Conservation (phyloP, 2,888 invertebrate genomes). For the Drosophila algonquin region DNA sequence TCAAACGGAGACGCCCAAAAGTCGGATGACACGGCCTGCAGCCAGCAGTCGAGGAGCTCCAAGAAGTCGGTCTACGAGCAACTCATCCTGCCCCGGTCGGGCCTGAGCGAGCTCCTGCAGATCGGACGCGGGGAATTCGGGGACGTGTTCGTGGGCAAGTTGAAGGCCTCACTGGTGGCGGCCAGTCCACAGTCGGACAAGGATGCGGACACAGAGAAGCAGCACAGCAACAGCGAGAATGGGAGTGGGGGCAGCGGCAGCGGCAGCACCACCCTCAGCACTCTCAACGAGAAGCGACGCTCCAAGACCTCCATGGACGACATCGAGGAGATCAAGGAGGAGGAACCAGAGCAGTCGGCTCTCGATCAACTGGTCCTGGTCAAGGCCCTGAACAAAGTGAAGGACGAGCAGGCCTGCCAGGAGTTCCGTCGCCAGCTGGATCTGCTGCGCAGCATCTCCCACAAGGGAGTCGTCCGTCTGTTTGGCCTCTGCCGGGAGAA, state of each 20-base stretch:
- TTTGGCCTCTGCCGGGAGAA: constrained; percentile 92
- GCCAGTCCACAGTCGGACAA: constrained; percentile 58
- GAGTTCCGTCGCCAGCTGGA: constrained; percentile 96
- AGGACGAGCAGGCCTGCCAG: constrained; percentile 90
- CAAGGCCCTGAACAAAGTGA: constrained; percentile 90
- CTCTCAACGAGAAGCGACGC: constrained; percentile 81
- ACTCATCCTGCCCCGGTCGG: constrained; percentile 89
- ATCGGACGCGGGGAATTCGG: constrained; percentile 95
- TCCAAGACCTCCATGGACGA: constrained; percentile 84
- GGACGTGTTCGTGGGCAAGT: constrained; percentile 93
- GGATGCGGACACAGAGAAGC: constrained; percentile 77
- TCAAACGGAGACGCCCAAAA: constrained; percentile 85
- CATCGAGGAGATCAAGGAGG: constrained; percentile 84
- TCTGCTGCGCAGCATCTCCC: constrained; percentile 91
- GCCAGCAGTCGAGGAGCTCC: constrained; percentile 87
- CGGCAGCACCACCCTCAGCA: constrained; percentile 68
- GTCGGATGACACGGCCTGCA: constrained; percentile 88
- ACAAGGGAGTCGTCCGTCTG: constrained; percentile 91
- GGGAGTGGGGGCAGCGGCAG: constrained; percentile 67
- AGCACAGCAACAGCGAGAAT: constrained; percentile 77
- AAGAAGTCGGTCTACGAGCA: constrained; percentile 88
- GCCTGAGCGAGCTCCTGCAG: constrained; percentile 88
- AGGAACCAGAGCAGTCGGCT: constrained; percentile 54
- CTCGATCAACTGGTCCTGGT: constrained; percentile 86
- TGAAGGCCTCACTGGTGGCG: constrained; percentile 78